Evolutionary conservation across 2,797 vertebrate genomes (phyloP), one percentile per base, ranked within the genome.

Genomic region (Dendrocincla tyrannina): DNA sequence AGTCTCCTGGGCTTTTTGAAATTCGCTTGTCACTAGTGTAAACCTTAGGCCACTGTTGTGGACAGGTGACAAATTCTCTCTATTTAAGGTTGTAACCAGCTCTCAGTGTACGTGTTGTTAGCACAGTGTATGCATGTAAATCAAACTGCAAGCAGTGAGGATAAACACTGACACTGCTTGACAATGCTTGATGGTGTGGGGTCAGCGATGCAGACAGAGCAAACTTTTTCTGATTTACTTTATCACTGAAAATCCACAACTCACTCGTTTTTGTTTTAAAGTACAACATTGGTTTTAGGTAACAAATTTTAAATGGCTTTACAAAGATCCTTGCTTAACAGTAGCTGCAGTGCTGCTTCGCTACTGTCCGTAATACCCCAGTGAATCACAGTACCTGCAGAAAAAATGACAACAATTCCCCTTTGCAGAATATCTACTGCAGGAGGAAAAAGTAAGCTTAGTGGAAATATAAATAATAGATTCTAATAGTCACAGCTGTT

Each of bases 381-480:
- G 58, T 75, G 73, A 86, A 84, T 52, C 85, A 52, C 76, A 62
- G 42, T 47, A 91, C 79, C 90, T 91, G 77, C 76, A 90, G 79
- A 81, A 95, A 95, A 94, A 93, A 86, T 64, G 30, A 78, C 60
- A 30, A 78, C 60, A 72, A 28, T 80, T 88, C 95, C 75, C 62
- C 74, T 87, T 69, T 46, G 50, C 25, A 58, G 49, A 75, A 25
- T 68, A 55, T 12, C 69, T 91, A 3, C 68, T 68, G 73, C 19
- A 39, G 52, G 16, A 12, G 27, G 46, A 0, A 10, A 74, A 72
- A 80, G 60, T 60, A 75, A 95, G 62, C 50, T 68, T 27, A 11
- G 66, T 78, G 62, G 66, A 91, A 90, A 86, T 91, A 94, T 69
- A 81, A 95, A 95, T 91, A 95, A 95, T 95, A 93, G 76, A 90